Conservation (phyloP, 2,113 vertebrate genomes). For the Ptilorrhoa leucosticta region DNA sequence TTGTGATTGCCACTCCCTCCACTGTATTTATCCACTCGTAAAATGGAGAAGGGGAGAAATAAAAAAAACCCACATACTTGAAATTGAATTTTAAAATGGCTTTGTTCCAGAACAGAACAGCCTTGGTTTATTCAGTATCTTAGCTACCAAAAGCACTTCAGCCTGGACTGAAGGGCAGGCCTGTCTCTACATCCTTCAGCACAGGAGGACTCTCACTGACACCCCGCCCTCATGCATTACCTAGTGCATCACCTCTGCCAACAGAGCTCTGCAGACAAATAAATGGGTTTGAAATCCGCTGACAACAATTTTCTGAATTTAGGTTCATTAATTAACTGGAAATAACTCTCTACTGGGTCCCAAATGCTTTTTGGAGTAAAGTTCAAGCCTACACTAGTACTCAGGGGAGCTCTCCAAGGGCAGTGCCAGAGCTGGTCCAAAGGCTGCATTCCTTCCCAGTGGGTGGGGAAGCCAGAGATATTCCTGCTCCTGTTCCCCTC, state of each 20-base stretch:
- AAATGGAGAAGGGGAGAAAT: not conserved
- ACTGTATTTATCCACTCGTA: not conserved
- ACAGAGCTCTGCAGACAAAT: not conserved
- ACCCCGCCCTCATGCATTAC: not conserved
- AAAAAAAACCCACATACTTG: not conserved
- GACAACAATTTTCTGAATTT: not conserved
- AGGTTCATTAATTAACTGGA: not conserved
- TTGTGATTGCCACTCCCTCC: not conserved
- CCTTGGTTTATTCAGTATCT: not conserved
- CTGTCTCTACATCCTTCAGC: not conserved
- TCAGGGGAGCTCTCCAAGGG: not conserved
- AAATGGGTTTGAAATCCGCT: not conserved
- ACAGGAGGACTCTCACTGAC: not conserved
- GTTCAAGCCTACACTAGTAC: not conserved
- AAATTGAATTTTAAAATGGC: not conserved
- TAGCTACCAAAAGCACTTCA: not conserved
- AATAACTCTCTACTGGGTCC: not conserved
- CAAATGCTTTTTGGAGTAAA: not conserved
- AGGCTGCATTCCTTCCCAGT: not conserved
- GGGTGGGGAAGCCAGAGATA: not conserved
- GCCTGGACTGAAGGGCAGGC: not conserved
- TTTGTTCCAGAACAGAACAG: not conserved
- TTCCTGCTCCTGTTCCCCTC: too few relatives aligned
- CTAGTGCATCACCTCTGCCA: fast-evolving
- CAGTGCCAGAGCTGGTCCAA: not conserved